phyloP scores from a whole-genome alignment of 1,140 invertebrate species.

The Acyrthosiphon pisum region DNA sequence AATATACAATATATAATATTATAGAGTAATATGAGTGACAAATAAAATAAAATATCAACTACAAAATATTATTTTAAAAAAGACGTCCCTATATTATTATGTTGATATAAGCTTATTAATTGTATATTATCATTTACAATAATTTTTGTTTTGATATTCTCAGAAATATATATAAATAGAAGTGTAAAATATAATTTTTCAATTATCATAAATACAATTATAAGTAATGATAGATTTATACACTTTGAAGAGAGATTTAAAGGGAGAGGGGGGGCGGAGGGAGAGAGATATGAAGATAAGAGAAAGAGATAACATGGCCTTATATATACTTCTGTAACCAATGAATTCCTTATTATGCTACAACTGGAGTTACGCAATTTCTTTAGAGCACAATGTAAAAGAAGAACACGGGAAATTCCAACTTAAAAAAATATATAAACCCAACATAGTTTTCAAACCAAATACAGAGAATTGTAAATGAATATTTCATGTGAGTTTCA shows the following conservation, averaged over 20 bases:
- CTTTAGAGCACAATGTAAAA: neutral
- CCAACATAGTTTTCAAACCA: slow-evolving; percentile 37
- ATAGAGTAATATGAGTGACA: neutral
- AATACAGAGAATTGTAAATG: slow-evolving; percentile 32
- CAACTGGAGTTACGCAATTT: slow-evolving; percentile 10
- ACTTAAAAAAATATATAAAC: slow-evolving; percentile 23
- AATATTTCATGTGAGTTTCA: slow-evolving; percentile 45
- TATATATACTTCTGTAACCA: neutral
- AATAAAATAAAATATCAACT: neutral
- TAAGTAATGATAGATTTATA: neutral
- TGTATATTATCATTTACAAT: neutral
- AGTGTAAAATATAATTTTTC: neutral
- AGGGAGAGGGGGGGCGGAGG: too few relatives aligned
- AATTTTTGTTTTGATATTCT: neutral
- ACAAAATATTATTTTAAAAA: neutral
- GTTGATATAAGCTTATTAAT: neutral
- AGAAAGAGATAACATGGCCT: neutral
- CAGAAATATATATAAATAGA: neutral
- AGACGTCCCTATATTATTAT: neutral
- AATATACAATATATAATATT: neutral
- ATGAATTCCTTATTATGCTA: neutral
- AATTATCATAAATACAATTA: neutral
- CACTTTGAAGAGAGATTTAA: neutral
- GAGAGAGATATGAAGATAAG: neutral
- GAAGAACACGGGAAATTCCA: neutral